phyloP scores from a whole-genome alignment of 2,113 vertebrate species.

The Heterotilapia buettikoferi region DNA sequence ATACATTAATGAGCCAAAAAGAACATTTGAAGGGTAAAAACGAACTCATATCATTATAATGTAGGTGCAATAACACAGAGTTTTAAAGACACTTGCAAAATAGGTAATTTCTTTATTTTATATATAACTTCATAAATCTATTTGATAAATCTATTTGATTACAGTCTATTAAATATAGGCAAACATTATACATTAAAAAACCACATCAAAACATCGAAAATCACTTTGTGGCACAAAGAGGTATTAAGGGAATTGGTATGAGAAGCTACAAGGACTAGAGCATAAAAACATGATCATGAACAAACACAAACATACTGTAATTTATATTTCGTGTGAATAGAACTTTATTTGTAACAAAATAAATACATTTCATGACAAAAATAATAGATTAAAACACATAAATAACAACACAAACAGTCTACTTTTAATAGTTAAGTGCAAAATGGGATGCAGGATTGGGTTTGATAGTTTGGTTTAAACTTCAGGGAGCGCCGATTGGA shows the following conservation, averaged over 20 bases:
- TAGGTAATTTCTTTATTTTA: background rate
- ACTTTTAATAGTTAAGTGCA: background rate
- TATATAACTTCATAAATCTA: background rate
- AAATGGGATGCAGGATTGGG: background rate
- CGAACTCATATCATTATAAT: accelerated
- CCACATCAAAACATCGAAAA: background rate
- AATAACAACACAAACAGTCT: background rate
- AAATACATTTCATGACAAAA: background rate
- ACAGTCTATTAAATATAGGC: background rate
- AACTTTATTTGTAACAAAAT: background rate
- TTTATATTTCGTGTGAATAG: background rate
- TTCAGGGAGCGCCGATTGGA: background rate
- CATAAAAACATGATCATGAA: background rate
- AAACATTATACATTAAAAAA: background rate
- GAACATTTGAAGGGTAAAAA: background rate
- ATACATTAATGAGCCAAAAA: background rate
- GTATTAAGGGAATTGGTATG: background rate
- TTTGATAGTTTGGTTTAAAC: background rate
- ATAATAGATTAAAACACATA: background rate
- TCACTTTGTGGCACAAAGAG: background rate
- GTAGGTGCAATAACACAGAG: background rate
- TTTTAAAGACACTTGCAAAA: background rate
- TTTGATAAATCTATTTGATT: background rate
- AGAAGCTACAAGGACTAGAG: background rate
- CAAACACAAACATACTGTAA: background rate